A percentile compares a stretch with the other conserved stretches of the same genome.
These are phyloP conservation scores for Psettodes erumei DNA, from an alignment of 2,113 vertebrate species.

Conservation along the genomic window DNA sequence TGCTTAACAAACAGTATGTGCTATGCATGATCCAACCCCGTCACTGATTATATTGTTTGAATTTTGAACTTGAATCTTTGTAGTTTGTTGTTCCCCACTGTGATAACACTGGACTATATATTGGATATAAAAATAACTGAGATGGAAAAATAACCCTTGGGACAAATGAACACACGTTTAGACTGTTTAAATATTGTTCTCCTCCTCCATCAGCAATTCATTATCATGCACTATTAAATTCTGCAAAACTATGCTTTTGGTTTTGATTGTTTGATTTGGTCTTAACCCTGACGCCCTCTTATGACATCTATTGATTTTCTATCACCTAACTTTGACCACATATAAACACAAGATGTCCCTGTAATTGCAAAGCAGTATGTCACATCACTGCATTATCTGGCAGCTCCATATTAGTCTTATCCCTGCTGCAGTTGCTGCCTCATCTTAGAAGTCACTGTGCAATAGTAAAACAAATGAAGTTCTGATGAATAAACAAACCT, in stretches of 20 bases:
- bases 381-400: constrained; percentile 61
- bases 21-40: constrained; percentile 45
- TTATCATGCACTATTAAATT: neutral
- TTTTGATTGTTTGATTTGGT: neutral
- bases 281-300: constrained; percentile 1
- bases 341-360: constrained; percentile 23
- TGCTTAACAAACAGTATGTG: constrained; percentile 62
- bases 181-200: constrained; percentile 5
- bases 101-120: neutral
- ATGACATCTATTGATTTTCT: constrained; percentile 13
- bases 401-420: constrained; percentile 56
- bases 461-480: constrained; percentile 58
- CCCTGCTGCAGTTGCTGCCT: constrained; percentile 49
- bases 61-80: neutral
- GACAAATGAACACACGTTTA: constrained; percentile 4
- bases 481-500: constrained; percentile 62
- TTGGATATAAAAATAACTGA: constrained; percentile 1
- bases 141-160: neutral
- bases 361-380: constrained; percentile 39
- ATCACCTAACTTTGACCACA: constrained; percentile 16
- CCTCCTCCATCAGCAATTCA: neutral
- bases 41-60: constrained; percentile 39
- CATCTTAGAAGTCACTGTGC: constrained; percentile 54
- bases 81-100: neutral
- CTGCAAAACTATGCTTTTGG: neutral